A percentile compares a stretch with the other conserved stretches of the same genome.
These are phyloP conservation scores for Malacoctenus gilli DNA, from an alignment of 2,797 vertebrate genomes.

Conservation along the genomic window DNA sequence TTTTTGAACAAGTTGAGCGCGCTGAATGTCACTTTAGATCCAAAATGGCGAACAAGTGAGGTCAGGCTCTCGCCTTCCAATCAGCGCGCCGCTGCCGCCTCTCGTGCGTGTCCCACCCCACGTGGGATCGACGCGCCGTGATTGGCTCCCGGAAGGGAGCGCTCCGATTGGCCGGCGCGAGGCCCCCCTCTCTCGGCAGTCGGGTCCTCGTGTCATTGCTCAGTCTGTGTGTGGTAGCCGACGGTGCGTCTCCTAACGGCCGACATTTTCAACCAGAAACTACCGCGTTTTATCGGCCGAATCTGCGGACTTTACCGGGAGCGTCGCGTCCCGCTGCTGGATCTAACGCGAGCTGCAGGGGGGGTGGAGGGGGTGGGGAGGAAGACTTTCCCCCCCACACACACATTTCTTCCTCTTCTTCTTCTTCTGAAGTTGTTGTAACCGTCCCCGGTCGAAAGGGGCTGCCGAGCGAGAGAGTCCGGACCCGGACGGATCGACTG, in stretches of 20 bases:
- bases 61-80: conserved; percentile 78
- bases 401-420: no score
- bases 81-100: conserved; percentile 41
- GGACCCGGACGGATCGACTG: conserved; percentile 59
- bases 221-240: conserved; percentile 89
- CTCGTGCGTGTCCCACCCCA: conserved; percentile 73
- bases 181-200: conserved; percentile 85
- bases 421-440: no score
- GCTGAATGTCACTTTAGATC: conserved; percentile 81
- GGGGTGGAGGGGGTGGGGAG: conserved; percentile 57
- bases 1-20: conserved; percentile 81
- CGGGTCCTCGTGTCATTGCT: conserved; percentile 86
- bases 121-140: conserved; percentile 76
- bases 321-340: conserved; percentile 33
- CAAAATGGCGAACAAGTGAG: conserved; percentile 88
- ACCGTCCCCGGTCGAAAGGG: conserved; percentile 39
- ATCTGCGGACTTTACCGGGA: conserved; percentile 50
- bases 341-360: conserved; percentile 50
- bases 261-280: conserved; percentile 58
- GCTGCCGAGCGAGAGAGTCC: conserved; percentile 46
- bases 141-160: conserved; percentile 76
- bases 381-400: conserved; percentile 19
- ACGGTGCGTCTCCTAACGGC: conserved; percentile 63
- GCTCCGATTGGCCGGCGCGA: conserved; percentile 78
- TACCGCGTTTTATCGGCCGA: conserved; percentile 32